phyloP scores from a whole-genome alignment of 2,888 invertebrate species.

The Palloptera scutellata region DNA sequence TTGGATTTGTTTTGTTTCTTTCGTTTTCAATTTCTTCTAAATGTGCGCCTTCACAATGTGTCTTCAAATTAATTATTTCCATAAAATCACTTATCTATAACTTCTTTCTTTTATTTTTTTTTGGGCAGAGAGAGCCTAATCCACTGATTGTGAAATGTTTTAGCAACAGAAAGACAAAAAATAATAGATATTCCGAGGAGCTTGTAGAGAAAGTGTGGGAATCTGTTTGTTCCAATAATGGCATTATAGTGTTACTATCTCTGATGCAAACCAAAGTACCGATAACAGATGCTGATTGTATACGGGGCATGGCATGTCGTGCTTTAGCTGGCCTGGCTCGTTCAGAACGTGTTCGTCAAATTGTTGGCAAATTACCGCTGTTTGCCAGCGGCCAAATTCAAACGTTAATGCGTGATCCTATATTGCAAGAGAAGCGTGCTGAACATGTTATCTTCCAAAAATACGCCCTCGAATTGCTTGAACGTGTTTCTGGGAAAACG shows the following conservation, averaged over 20 bases:
- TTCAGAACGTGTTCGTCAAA: slow-evolving; percentile 92
- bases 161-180: slow-evolving; percentile 63
- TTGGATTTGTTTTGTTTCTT: slow-evolving; percentile 13
- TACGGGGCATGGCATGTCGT: slow-evolving; percentile 91
- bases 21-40: background rate
- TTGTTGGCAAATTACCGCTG: slow-evolving; percentile 92
- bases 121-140: slow-evolving; percentile 47
- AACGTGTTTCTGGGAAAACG: slow-evolving; percentile 90
- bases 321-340: slow-evolving; percentile 92
- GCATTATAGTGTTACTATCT: slow-evolving; percentile 92
- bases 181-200: slow-evolving; percentile 78
- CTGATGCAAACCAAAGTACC: slow-evolving; percentile 92
- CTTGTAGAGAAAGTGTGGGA: slow-evolving; percentile 94
- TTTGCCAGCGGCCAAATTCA: slow-evolving; percentile 94
- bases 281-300: slow-evolving; percentile 95
- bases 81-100: background rate
- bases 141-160: slow-evolving; percentile 50
- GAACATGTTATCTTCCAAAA: slow-evolving; percentile 97
- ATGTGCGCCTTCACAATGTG: background rate
- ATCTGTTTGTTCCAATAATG: slow-evolving; percentile 91
- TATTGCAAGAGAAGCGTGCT: slow-evolving; percentile 93
- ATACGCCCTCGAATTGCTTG: slow-evolving; percentile 88
- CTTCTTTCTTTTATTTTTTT: slow-evolving; percentile 7
- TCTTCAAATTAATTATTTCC: background rate
- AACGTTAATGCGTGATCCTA: slow-evolving; percentile 94